Conservation (phyloP, 1,140 invertebrate genomes). For the Meteorus sp. region DNA sequence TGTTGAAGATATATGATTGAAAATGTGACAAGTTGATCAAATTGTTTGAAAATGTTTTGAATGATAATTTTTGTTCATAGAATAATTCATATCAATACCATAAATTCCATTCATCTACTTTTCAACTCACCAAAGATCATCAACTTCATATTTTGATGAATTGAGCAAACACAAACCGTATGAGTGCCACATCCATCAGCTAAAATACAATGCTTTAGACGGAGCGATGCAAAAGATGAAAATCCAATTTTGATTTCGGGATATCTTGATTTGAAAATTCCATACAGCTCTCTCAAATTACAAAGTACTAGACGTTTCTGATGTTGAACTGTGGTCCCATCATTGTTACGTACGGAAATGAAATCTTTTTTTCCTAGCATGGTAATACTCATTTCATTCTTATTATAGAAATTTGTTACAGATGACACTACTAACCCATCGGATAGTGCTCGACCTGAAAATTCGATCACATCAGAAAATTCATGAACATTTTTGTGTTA, state of each 20-base stretch:
- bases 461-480: constrained; percentile 11
- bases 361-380: constrained; percentile 32
- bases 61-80: background rate
- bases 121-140: constrained; percentile 24
- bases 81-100: background rate
- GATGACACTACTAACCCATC: background rate
- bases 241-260: constrained; percentile 33
- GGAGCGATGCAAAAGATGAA: constrained; percentile 30
- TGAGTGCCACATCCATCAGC: constrained; percentile 24
- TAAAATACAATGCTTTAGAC: constrained; percentile 26
- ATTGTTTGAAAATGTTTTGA: background rate
- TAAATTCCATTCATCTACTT: background rate
- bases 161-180: constrained; percentile 27
- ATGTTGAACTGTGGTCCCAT: constrained; percentile 15
- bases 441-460: constrained; percentile 9
- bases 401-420: constrained; percentile 22
- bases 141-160: constrained; percentile 28
- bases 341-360: constrained; percentile 15
- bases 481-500: constrained; percentile 11
- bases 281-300: constrained; percentile 19
- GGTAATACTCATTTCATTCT: constrained; percentile 12
- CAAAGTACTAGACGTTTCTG: constrained; percentile 27
- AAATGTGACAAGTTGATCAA: constrained; percentile 1
- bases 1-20: constrained; percentile 15
- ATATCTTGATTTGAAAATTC: constrained; percentile 13